Percentiles rank a stretch among this genome's conserved stretches.
These are phyloP conservation scores for Lochmaea capreae DNA, from an alignment of 2,888 invertebrate genomes.

Conservation along the genomic window DNA sequence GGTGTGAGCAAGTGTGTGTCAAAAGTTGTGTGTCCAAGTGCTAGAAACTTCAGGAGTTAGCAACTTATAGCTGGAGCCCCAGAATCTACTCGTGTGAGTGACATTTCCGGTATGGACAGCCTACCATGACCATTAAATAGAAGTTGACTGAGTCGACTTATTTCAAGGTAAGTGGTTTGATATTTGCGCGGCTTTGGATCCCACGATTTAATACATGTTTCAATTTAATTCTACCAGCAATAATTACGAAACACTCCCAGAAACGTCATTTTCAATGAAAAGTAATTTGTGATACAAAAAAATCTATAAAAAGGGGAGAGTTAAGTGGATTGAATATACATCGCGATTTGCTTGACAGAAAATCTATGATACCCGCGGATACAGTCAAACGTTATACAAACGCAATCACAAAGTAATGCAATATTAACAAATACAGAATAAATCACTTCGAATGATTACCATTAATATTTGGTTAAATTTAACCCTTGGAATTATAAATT, in stretches of 20 bases:
- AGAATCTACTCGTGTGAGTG: neutral
- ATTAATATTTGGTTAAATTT: no score
- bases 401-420: neutral
- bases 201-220: no score
- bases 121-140: neutral
- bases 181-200: no score
- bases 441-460: no score
- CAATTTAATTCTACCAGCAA: no score
- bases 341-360: slow-evolving; percentile 6
- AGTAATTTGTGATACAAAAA: slow-evolving; percentile 15
- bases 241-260: neutral
- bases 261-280: slow-evolving; percentile 17
- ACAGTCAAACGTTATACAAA: neutral
- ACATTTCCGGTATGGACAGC: neutral
- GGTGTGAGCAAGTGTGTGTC: no score
- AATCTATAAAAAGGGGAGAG: slow-evolving; percentile 22
- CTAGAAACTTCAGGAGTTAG: no score
- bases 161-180: no score
- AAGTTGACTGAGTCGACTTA: no score
- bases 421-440: neutral
- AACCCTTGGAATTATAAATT: no score
- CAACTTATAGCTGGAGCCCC: no score
- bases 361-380: neutral
- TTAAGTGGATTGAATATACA: slow-evolving; percentile 13
- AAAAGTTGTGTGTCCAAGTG: no score